Conservation (phyloP, 2,797 vertebrate species). For the Schizopygopsis pylzovi region DNA sequence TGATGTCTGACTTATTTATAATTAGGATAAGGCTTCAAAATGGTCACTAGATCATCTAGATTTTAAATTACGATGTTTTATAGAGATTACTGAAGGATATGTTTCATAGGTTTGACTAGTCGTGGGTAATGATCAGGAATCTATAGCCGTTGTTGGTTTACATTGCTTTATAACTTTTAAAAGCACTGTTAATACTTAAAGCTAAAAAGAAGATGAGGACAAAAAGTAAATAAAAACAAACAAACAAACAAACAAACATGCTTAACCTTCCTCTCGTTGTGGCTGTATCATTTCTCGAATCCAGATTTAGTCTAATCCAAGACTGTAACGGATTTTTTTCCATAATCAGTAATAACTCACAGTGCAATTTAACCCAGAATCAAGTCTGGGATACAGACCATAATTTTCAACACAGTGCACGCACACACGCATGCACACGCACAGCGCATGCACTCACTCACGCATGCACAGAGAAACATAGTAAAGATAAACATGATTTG, state of each 20-base stretch:
- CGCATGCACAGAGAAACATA: not conserved
- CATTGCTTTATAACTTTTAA: slow-evolving; percentile 4
- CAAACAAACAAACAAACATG: slow-evolving; percentile 50
- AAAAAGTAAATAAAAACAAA: slow-evolving; percentile 58
- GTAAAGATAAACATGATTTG: slow-evolving; percentile 40
- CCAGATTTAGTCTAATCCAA: slow-evolving; percentile 4
- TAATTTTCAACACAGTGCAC: not conserved
- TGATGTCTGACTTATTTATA: not conserved
- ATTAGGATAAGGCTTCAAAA: slow-evolving; percentile 1
- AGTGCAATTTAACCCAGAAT: slow-evolving; percentile 39
- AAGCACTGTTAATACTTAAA: slow-evolving; percentile 27
- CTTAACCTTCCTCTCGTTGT: slow-evolving; percentile 24
- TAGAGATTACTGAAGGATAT: slow-evolving; percentile 1
- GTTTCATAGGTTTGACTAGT: not conserved
- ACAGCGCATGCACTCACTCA: slow-evolving; percentile 2
- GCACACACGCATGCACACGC: not conserved
- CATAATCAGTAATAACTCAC: slow-evolving; percentile 15
- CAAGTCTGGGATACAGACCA: slow-evolving; percentile 20
- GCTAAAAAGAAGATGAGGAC: slow-evolving; percentile 34
- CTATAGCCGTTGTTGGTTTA: not conserved
- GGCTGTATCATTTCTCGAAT: slow-evolving; percentile 6
- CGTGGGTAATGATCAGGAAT: not conserved
- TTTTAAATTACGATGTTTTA: not conserved
- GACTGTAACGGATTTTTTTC: not conserved
- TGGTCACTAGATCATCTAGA: not conserved